Conservation (phyloP, 1,140 invertebrate species). For the Penaeus indicus region DNA sequence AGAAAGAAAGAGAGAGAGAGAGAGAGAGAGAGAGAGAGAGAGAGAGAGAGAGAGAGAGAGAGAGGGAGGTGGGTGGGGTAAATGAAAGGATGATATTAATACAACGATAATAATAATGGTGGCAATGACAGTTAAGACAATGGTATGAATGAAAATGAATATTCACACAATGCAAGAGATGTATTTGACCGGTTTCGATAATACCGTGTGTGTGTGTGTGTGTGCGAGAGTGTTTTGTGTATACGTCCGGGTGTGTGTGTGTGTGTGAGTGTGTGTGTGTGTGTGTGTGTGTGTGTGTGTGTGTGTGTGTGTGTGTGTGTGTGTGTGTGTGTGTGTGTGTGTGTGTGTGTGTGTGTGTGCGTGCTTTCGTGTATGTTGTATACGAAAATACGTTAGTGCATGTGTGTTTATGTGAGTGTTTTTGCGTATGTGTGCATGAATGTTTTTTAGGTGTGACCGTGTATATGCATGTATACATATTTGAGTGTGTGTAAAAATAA, state of each 20-base stretch:
- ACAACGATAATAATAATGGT: too few species aligned
- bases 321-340: not conserved
- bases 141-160: too few species aligned
- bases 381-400: not conserved
- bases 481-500: not conserved
- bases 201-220: too few species aligned
- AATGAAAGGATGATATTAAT: too few species aligned
- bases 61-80: too few species aligned
- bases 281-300: constrained; percentile 17
- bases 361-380: not conserved
- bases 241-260: not conserved
- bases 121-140: too few species aligned
- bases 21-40: too few species aligned
- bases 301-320: constrained; percentile 11
- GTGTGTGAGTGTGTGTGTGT: constrained; percentile 16
- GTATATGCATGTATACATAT: not conserved
- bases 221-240: not conserved
- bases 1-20: too few species aligned
- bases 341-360: not conserved
- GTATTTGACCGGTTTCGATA: too few species aligned
- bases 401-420: not conserved
- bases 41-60: too few species aligned
- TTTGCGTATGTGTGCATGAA: not conserved
- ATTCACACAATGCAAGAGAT: too few species aligned
- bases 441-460: not conserved